These are phyloP conservation scores for Phyllotreta cruciferae DNA, from an alignment of 2,888 invertebrate genomes.

Conservation along the genomic window DNA sequence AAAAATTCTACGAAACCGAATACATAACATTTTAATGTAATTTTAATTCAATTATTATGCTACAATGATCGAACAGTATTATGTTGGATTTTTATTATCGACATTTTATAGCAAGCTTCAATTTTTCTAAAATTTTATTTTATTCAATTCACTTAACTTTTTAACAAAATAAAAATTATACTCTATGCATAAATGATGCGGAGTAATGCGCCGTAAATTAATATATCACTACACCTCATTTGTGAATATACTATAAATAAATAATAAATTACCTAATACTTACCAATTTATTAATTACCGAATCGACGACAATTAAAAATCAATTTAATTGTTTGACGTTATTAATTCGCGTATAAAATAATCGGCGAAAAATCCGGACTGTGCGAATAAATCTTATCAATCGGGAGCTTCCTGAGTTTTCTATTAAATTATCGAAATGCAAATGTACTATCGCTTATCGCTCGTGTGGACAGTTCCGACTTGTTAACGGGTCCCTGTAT, in stretches of 20 bases:
- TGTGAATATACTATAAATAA: too few species aligned
- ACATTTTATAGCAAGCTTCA: too few species aligned
- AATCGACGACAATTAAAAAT: neutral
- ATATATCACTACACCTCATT: neutral
- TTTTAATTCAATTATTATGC: too few species aligned
- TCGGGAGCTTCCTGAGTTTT: conserved; percentile 17
- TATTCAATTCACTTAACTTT: too few species aligned
- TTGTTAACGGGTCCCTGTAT: conserved; percentile 33
- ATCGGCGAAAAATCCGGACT: neutral
- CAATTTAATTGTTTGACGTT: neutral
- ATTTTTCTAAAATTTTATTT: too few species aligned
- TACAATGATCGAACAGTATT: too few species aligned
- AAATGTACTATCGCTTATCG: conserved; percentile 13
- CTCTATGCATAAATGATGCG: neutral
- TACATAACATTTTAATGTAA: too few species aligned
- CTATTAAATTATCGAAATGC: conserved; percentile 17
- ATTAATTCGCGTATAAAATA: neutral
- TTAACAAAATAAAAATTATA: too few species aligned
- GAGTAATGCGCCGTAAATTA: neutral
- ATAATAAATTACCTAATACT: conserved; percentile 4
- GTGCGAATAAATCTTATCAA: conserved; percentile 19
- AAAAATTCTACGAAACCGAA: too few species aligned
- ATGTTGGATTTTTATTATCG: too few species aligned
- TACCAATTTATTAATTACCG: neutral
- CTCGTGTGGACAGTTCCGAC: conserved; percentile 18